Conservation (phyloP, 2,888 invertebrate species). For the Lycia hirtaria region DNA sequence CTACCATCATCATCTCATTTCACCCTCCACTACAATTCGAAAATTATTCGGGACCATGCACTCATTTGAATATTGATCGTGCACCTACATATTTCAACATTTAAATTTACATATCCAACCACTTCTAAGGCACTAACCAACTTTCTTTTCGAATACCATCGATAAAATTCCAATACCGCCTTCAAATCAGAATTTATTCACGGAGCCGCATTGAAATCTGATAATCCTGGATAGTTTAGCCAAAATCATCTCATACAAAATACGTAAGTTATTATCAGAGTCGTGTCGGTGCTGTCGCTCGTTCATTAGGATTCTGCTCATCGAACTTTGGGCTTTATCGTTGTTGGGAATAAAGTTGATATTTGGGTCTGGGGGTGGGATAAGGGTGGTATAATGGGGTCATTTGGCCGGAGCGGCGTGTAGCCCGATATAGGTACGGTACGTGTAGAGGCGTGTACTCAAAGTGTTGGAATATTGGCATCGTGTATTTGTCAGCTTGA, state of each 20-base stretch:
- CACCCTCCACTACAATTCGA: conserved; percentile 8
- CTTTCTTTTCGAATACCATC: conserved; percentile 44
- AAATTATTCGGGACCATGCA: conserved; percentile 38
- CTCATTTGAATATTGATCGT: conserved; percentile 44
- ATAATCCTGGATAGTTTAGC: conserved; percentile 63
- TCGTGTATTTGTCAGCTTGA: conserved; percentile 57
- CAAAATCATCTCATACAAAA: conserved; percentile 64
- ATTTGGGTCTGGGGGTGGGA: conserved; percentile 50
- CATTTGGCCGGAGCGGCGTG: conserved; percentile 74
- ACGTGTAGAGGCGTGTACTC: conserved; percentile 66
- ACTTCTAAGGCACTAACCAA: conserved; percentile 29
- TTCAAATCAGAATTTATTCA: conserved; percentile 56
- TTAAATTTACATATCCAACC: conserved; percentile 37
- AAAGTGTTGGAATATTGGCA: conserved; percentile 72
- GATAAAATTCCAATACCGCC: conserved; percentile 47
- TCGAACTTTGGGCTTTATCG: conserved; percentile 55
- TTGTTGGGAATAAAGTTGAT: conserved; percentile 54
- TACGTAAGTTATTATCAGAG: conserved; percentile 71
- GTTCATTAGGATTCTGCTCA: conserved; percentile 57
- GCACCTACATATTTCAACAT: conserved; percentile 40
- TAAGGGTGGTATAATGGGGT: conserved; percentile 75
- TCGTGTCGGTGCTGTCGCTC: conserved; percentile 62
- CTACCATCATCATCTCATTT: not conserved
- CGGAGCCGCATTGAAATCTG: conserved; percentile 55
- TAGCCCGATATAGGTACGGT: conserved; percentile 59